Evolutionary conservation across 2,888 invertebrate genomes (phyloP), one percentile per base, ranked within the genome.

Genomic region (Horisme vitalbata): DNA sequence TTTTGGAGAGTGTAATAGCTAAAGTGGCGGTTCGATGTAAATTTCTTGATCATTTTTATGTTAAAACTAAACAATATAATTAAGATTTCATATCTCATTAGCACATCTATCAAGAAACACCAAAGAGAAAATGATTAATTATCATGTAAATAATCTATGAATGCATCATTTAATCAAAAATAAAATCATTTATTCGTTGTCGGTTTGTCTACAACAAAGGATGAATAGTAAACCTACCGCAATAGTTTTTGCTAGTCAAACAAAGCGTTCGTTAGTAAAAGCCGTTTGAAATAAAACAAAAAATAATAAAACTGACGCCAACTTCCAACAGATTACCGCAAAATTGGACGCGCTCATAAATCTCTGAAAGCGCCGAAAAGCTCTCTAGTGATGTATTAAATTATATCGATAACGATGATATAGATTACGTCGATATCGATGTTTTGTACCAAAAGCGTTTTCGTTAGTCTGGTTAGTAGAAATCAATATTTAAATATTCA

Each of bases 331-430:
- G 41, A 59, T 59, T 62, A 62, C 67, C 65, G 66, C 65, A 52
- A 66, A 69, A 57, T 57, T 56, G 61, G 61, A 62, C 51, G 61
- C 52, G 26, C 41, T 41, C 61, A 56, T 71, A 68, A 71, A 70
- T 71, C 63, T 62, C 57, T 38, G 35, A 48, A 61, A 59, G 55
- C 49, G 59, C 61, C 57, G 68, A 71, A 67, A 57, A 52, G 54
- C 45, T 48, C 28, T 26, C 27, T 55, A 56, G 55, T 32, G 53
- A 41, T 45, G 53, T 12, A 23, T 14, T 15, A 26, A 21, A 12
- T 18, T 39, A 18, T 8, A 34, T 41, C 26, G 33, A 20, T 48
- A 50, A 41, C 45, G 43, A 48, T 49, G 26, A n/a, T n/a, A n/a
- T 15, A 26, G 12, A 12, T 18, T 39, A 18, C 5, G 27, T 41